These are phyloP conservation scores for Rhamnusium bicolor DNA, from an alignment of 2,888 invertebrate species.

Conservation along the genomic window DNA sequence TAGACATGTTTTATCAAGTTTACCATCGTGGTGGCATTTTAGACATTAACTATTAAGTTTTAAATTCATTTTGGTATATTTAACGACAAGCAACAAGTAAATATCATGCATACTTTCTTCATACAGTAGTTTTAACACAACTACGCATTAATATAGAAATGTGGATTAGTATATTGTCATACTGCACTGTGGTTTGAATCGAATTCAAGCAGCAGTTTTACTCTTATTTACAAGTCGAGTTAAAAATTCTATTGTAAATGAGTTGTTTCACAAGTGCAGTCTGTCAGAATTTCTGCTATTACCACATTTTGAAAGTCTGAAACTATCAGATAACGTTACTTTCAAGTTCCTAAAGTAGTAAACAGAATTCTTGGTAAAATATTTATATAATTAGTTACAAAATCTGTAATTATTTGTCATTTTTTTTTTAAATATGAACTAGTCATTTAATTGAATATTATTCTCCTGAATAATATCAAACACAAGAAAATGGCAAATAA, in stretches of 20 bases:
- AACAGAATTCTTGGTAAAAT: constrained; percentile 26
- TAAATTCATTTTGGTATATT: constrained; percentile 26
- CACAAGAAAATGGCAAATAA: constrained; percentile 56
- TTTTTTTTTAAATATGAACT: constrained; percentile 45
- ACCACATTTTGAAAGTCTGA: background rate
- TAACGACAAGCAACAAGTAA: background rate
- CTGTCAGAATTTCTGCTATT: background rate
- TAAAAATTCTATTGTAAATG: background rate
- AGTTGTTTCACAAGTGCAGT: too few species aligned
- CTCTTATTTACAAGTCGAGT: background rate
- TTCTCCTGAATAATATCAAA: constrained; percentile 35
- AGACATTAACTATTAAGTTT: constrained; percentile 51
- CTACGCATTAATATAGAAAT: background rate
- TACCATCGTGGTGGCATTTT: constrained; percentile 64
- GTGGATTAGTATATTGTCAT: background rate
- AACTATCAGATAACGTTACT: constrained; percentile 35
- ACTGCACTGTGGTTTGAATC: background rate
- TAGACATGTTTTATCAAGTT: constrained; percentile 61
- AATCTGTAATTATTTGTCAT: constrained; percentile 46
- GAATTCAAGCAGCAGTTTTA: background rate
- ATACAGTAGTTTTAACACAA: background rate
- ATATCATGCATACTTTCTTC: background rate
- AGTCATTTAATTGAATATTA: constrained; percentile 44
- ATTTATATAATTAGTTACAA: constrained; percentile 22
- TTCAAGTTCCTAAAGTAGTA: constrained; percentile 52